Conservation (phyloP, 2,113 vertebrate species). For the Hippocampus guttulatus region DNA sequence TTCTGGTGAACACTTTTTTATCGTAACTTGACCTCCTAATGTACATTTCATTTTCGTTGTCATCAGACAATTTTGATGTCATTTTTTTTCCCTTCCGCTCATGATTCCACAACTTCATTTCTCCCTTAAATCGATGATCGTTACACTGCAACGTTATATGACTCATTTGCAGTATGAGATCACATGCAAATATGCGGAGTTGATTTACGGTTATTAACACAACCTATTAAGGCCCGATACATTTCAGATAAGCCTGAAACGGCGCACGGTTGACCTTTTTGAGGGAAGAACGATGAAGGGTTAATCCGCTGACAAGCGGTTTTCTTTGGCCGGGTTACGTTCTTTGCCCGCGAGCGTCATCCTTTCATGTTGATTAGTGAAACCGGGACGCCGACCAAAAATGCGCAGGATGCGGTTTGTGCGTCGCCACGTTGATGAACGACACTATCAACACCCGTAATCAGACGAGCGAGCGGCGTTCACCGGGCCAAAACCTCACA, state of each 20-base stretch:
- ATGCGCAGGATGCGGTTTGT: slow-evolving; percentile 44
- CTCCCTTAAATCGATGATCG: neutral
- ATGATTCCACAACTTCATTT: neutral
- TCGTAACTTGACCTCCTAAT: neutral
- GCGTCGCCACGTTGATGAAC: slow-evolving; percentile 40
- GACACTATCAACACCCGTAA: slow-evolving; percentile 43
- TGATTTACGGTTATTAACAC: neutral
- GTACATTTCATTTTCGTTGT: too few relatives aligned
- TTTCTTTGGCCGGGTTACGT: slow-evolving; percentile 59
- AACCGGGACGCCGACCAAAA: slow-evolving; percentile 41
- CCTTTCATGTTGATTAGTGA: slow-evolving; percentile 32
- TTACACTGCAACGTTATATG: neutral
- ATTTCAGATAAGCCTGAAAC: neutral
- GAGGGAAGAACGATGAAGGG: slow-evolving; percentile 9
- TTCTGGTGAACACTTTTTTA: neutral
- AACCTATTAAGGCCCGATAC: neutral
- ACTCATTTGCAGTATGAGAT: neutral
- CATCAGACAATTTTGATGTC: too few relatives aligned
- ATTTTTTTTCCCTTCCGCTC: neutral
- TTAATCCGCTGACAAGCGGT: slow-evolving; percentile 48
- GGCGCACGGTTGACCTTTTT: neutral
- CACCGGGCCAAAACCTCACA: slow-evolving; percentile 11
- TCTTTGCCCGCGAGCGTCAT: slow-evolving; percentile 32
- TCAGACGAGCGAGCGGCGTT: slow-evolving; percentile 20
- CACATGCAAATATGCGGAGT: neutral